Conservation (phyloP, 2,113 vertebrate species). For the Labrus mixtus region DNA sequence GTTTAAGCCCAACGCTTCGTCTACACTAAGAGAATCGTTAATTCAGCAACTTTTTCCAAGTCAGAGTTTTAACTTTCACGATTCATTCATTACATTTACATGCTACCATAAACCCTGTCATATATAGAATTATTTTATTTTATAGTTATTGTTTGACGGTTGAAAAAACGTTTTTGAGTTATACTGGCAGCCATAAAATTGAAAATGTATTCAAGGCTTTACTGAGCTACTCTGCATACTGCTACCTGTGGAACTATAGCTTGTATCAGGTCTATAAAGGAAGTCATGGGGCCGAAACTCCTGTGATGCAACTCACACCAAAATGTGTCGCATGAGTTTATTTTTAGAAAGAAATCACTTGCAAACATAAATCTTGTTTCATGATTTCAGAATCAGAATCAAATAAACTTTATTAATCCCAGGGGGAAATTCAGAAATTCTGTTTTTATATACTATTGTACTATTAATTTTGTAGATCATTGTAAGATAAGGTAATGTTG, state of each 20-base stretch:
- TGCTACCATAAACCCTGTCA: not conserved
- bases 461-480: too few relatives aligned
- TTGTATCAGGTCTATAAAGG: not conserved
- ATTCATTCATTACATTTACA: not conserved
- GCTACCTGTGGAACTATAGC: not conserved
- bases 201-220: not conserved
- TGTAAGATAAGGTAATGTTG: too few relatives aligned
- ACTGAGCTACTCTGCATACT: not conserved
- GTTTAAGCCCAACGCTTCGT: not conserved
- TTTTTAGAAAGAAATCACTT: conserved; percentile 14
- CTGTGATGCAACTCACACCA: not conserved
- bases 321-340: not conserved
- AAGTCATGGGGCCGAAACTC: not conserved
- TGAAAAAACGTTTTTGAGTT: too few relatives aligned
- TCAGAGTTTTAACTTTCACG: not conserved
- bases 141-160: too few relatives aligned
- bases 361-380: conserved; percentile 12
- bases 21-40: not conserved
- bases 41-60: not conserved
- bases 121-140: not conserved
- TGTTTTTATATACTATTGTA: too few relatives aligned
- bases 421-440: too few relatives aligned
- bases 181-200: not conserved
- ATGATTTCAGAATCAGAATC: not conserved
- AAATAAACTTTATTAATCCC: too few relatives aligned